Percentiles rank a stretch among this genome's conserved stretches.
Conservation (phyloP, 2,797 vertebrate species). For the Enteromius unitaeniatus region DNA sequence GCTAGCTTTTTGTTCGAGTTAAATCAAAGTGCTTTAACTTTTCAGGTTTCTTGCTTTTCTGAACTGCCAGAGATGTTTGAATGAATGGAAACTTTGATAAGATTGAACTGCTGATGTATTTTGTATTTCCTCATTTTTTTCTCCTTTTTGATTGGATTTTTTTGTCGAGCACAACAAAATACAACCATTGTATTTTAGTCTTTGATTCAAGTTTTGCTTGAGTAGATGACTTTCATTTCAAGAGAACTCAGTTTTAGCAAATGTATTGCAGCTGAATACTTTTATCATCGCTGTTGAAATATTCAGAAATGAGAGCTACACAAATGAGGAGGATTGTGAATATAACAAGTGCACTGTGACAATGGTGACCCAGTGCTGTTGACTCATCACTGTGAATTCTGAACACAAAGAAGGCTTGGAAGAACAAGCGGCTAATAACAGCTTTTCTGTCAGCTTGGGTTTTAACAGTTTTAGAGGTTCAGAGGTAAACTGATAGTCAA, state of each 20-base stretch:
- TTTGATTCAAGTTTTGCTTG: neutral
- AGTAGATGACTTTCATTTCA: neutral
- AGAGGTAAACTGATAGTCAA: constrained; percentile 32
- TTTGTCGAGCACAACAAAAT: neutral
- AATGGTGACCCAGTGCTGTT: neutral
- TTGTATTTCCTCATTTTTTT: neutral
- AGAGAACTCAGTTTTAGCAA: neutral
- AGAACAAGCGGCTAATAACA: neutral
- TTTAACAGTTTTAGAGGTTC: constrained; percentile 14
- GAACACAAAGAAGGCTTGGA: neutral
- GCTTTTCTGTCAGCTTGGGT: constrained; percentile 38
- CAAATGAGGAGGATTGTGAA: neutral
- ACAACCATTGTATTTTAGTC: neutral
- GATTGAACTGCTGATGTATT: neutral
- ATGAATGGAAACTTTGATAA: neutral
- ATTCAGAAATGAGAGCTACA: neutral
- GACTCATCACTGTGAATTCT: neutral
- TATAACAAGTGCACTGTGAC: neutral
- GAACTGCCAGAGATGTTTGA: neutral
- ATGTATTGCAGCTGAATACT: neutral
- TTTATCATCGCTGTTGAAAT: neutral
- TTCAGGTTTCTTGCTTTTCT: neutral
- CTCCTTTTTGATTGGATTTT: neutral
- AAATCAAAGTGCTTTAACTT: constrained; percentile 1
- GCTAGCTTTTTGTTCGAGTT: constrained; percentile 2